phyloP scores from a whole-genome alignment of 2,888 invertebrate species.

The Drosophila tanythrix region DNA sequence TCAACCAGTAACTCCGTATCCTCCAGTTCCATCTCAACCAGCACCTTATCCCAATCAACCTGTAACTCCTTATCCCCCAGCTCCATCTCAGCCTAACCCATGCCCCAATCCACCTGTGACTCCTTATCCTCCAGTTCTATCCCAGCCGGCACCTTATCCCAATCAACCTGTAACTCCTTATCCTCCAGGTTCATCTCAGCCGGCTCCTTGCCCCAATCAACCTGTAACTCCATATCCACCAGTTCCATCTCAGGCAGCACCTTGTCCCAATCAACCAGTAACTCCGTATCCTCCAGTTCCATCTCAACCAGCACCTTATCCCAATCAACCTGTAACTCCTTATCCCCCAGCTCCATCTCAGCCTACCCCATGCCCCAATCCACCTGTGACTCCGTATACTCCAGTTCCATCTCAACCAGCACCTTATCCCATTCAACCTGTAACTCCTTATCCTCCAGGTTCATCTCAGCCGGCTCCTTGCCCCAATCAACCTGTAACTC shows the following conservation, averaged over 20 bases:
- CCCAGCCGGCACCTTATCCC: slow-evolving; percentile 12
- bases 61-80: slow-evolving; percentile 11
- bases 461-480: background rate
- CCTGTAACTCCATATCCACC: slow-evolving; percentile 11
- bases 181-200: slow-evolving; percentile 5
- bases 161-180: background rate
- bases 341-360: slow-evolving; percentile 8
- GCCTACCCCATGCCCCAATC: background rate
- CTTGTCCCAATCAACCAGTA: slow-evolving; percentile 2
- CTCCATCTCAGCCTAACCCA: background rate
- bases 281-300: slow-evolving; percentile 1
- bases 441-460: background rate
- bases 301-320: background rate
- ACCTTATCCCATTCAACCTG: slow-evolving; percentile 2
- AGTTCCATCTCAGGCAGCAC: background rate
- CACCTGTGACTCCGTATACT: background rate
- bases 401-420: background rate
- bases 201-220: slow-evolving; percentile 9
- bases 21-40: background rate
- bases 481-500: fast-evolving
- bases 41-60: slow-evolving; percentile 11
- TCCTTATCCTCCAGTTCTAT: slow-evolving; percentile 8
- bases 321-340: background rate
- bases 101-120: slow-evolving; percentile 21
- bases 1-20: slow-evolving; percentile 17